Conservation (phyloP, 2,888 invertebrate genomes). For the Macaria notata region DNA sequence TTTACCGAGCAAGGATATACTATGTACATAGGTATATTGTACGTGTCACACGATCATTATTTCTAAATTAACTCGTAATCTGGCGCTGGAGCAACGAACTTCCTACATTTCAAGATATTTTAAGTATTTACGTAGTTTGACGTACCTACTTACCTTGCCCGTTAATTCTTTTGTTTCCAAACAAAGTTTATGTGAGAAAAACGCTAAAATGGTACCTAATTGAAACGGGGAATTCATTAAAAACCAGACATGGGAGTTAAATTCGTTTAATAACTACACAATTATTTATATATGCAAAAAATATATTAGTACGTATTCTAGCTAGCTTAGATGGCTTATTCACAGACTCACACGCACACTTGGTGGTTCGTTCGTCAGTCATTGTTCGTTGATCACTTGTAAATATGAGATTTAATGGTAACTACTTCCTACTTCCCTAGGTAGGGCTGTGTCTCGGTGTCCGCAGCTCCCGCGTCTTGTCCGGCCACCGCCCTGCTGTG, state of each 20-base stretch:
- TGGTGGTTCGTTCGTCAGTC: constrained; percentile 48
- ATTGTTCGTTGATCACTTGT: constrained; percentile 36
- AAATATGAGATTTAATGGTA: constrained; percentile 19
- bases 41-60: constrained; percentile 67
- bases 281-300: constrained; percentile 40
- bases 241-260: constrained; percentile 49
- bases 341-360: constrained; percentile 43
- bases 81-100: constrained; percentile 71
- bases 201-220: constrained; percentile 37
- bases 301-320: constrained; percentile 45
- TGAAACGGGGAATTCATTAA: constrained; percentile 40
- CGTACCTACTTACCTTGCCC: constrained; percentile 44
- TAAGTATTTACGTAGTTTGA: constrained; percentile 41
- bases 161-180: constrained; percentile 62
- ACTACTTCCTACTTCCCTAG: constrained; percentile 10
- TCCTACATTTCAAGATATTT: constrained; percentile 53
- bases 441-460: constrained; percentile 83
- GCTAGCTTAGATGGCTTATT: constrained; percentile 40
- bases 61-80: constrained; percentile 72
- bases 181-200: constrained; percentile 51
- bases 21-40: constrained; percentile 14
- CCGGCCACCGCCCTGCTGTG: constrained; percentile 86
- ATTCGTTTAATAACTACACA: constrained; percentile 38
- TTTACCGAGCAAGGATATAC: constrained; percentile 29
- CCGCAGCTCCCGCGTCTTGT: constrained; percentile 70